phyloP scores from a whole-genome alignment of 2,113 vertebrate genomes.

The Oenanthe melanoleuca region DNA sequence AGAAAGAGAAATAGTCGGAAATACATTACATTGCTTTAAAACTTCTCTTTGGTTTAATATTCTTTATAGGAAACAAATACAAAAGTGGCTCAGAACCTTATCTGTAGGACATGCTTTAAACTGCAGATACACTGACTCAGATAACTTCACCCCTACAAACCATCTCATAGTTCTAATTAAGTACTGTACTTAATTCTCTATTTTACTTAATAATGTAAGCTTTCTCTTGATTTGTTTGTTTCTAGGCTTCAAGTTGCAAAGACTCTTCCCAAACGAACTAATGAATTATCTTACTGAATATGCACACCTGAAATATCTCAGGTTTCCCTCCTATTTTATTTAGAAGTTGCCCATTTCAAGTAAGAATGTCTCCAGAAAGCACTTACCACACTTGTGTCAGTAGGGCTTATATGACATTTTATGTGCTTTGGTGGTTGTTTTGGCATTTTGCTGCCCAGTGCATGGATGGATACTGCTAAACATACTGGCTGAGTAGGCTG shows the following conservation, averaged over 20 bases:
- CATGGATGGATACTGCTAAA: constrained; percentile 29
- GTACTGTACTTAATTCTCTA: background rate
- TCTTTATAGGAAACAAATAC: background rate
- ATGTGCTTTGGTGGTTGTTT: background rate
- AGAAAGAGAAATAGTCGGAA: background rate
- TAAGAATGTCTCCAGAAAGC: background rate
- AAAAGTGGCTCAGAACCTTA: background rate
- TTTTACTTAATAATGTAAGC: constrained; percentile 29
- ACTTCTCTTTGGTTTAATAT: background rate
- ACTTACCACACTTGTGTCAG: background rate
- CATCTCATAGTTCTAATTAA: background rate
- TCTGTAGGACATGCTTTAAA: background rate
- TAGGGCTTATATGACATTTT: background rate
- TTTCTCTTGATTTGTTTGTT: constrained; percentile 55
- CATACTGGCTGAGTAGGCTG: background rate
- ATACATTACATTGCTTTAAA: background rate
- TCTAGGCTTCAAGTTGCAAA: constrained; percentile 60
- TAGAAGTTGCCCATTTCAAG: constrained; percentile 8
- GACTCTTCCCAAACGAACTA: constrained; percentile 16
- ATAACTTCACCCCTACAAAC: background rate
- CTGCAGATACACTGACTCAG: background rate
- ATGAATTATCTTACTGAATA: constrained; percentile 36
- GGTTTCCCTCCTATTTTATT: constrained; percentile 18
- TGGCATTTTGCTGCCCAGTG: background rate
- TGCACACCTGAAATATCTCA: constrained; percentile 54